Evolutionary conservation across 1,140 invertebrate genomes (phyloP), one percentile per base, ranked within the genome.

Genomic region (Zaprionus nigranus): DNA sequence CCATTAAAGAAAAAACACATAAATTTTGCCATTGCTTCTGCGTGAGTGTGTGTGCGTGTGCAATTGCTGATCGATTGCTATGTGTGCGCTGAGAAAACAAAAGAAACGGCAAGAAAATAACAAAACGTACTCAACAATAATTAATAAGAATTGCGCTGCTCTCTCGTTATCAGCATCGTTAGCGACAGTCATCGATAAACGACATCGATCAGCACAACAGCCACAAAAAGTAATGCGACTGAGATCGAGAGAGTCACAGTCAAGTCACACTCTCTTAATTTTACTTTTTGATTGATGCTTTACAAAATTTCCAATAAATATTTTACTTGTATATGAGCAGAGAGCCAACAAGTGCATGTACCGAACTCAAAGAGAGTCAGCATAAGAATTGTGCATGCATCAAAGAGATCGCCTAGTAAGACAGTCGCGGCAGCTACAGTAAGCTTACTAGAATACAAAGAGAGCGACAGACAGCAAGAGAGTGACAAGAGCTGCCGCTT

Each of bases 11-110:
- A 40, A 30, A 56, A 34, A 43, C 22, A 57, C 20, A 54, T 59
- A 54, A 46, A 60, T 26, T 26, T 34, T 66, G 24, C 15, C 46
- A 51, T 51, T 30, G 59, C 22, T 3, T 65, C 20, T 57, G 46
- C 57, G 79, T 75, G 49, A 64, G 38, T 65, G 46, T 66, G 46
- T 66, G 49, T 75, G 53, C 66, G 36, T 61, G 26, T 49, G 60
- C 63, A 78, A 86, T 87, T 75, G 82, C 81, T 72, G 78, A 84
- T 87, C 85, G 81, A 79, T 85, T 85, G 78, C 88, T 80, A 79
- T 78, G 79, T 82, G 76, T 20, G 40, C 79, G 22, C 36, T 61
- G 49, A 56, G 57, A 77, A 49, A 34, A 59, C 30, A 57, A 49
- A 26, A 46, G 54, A 58, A 38, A 58, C 53, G 56, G 57, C 43